Conservation (phyloP, 2,113 vertebrate genomes). For the Semicossyphus pulcher region DNA sequence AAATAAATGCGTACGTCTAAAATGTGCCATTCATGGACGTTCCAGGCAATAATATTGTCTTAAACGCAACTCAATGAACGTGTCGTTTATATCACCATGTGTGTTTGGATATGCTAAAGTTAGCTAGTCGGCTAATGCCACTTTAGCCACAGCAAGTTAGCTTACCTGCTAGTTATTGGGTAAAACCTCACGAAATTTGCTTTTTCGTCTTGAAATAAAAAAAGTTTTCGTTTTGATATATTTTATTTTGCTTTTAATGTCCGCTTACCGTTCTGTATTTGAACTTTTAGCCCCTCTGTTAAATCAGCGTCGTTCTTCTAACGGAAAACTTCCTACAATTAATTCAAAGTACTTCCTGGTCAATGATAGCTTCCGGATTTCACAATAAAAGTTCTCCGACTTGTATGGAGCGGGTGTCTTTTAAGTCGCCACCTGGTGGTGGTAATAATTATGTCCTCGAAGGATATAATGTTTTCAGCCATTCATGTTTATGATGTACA, state of each 20-base stretch:
- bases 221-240: not conserved
- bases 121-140: constrained; percentile 53
- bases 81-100: constrained; percentile 53
- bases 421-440: not conserved
- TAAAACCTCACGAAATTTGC: not conserved
- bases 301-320: constrained; percentile 30
- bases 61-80: no score
- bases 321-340: constrained; percentile 48
- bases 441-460: no score
- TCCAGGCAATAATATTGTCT: no score
- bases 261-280: constrained; percentile 6
- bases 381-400: not conserved
- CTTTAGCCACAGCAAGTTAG: not conserved
- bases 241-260: not conserved
- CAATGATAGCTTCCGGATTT: constrained; percentile 1
- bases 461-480: not conserved
- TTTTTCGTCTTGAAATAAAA: not conserved
- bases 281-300: not conserved
- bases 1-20: accelerated
- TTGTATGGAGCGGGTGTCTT: not conserved
- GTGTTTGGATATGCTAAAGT: constrained; percentile 36
- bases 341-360: constrained; percentile 26
- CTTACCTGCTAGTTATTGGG: no score
- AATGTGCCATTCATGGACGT: no score
- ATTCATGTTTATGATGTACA: not conserved